Evolutionary conservation across 2,113 vertebrate genomes (phyloP).

Genomic region (Pachycephala philippinensis): DNA sequence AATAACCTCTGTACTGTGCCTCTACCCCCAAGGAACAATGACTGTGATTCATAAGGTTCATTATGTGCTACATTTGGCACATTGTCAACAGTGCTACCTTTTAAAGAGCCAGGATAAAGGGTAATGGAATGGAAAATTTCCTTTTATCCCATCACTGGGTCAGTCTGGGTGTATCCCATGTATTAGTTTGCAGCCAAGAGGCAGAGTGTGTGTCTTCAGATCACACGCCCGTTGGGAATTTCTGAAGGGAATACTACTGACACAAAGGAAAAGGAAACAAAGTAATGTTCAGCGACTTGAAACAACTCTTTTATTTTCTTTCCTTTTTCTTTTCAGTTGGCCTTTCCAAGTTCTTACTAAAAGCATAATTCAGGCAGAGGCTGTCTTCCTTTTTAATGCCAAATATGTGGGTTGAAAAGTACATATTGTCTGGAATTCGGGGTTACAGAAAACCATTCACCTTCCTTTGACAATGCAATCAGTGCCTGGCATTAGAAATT

Average conservation of each 20-base stretch:
- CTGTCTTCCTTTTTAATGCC: neutral
- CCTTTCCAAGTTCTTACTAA: neutral
- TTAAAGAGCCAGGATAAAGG: conserved; percentile 8
- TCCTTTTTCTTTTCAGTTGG: neutral
- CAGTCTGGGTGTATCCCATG: neutral
- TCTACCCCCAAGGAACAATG: conserved; percentile 1
- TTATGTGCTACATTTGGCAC: conserved; percentile 20
- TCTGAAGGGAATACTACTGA: neutral
- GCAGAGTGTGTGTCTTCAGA: neutral
- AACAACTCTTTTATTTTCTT: neutral
- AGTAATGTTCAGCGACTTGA: neutral
- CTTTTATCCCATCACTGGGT: neutral
- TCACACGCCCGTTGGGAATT: neutral
- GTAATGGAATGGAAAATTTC: conserved; percentile 40
- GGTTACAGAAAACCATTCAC: neutral
- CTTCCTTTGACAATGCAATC: neutral
- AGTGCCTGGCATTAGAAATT: neutral
- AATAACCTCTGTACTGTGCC: neutral
- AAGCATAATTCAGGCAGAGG: neutral
- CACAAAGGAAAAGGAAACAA: neutral
- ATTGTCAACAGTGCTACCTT: neutral
- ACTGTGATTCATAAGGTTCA: conserved; percentile 30
- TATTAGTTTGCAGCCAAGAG: neutral
- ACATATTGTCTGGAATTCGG: neutral
- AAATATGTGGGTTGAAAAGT: neutral